phyloP scores from a whole-genome alignment of 1,140 invertebrate species.

The Gyrodactylus salaris region DNA sequence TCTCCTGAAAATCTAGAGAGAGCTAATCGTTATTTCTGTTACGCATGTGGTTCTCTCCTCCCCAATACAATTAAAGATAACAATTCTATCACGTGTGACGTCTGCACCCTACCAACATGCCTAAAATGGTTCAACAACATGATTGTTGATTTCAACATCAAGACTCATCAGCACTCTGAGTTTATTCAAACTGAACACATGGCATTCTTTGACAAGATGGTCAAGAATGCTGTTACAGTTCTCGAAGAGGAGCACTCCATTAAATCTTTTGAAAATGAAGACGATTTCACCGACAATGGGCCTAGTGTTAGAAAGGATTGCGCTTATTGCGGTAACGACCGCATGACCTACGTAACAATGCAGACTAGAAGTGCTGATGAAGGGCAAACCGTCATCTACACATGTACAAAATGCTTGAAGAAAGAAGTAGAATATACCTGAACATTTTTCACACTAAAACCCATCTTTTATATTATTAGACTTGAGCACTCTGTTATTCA shows the following conservation, averaged over 20 bases:
- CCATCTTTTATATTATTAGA: neutral
- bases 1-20: neutral
- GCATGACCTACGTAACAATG: constrained; percentile 67
- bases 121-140: neutral
- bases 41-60: neutral
- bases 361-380: constrained; percentile 84
- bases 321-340: constrained; percentile 47
- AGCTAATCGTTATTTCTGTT: neutral
- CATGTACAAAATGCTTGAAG: constrained; percentile 48
- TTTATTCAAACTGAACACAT: neutral
- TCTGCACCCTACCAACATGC: neutral
- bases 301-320: constrained; percentile 27
- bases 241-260: neutral
- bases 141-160: neutral
- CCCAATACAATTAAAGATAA: neutral
- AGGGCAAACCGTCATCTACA: constrained; percentile 91
- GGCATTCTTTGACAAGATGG: neutral
- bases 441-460: neutral
- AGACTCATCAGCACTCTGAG: neutral
- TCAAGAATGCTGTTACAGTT: neutral
- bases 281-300: neutral
- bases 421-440: constrained; percentile 5
- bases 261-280: neutral
- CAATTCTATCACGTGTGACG: neutral
- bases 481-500: neutral